Conservation (phyloP, 2,113 vertebrate genomes). For the Nothocercus nigrocapillus region DNA sequence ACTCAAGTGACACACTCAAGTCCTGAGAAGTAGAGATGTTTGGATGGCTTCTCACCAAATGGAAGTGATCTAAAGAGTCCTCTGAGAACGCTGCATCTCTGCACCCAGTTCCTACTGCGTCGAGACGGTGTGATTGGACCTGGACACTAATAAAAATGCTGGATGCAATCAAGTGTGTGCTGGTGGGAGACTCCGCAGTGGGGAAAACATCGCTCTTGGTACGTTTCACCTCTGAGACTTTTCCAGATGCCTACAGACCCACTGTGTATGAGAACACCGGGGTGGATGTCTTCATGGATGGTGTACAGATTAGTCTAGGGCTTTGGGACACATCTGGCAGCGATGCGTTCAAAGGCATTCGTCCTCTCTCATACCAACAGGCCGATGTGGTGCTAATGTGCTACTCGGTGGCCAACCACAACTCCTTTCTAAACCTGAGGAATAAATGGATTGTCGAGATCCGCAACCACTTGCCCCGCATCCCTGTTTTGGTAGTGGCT, state of each 20-base stretch:
- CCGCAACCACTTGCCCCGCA: conserved; percentile 85
- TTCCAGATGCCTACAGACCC: conserved; percentile 91
- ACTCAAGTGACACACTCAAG: neutral
- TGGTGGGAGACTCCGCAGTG: conserved; percentile 93
- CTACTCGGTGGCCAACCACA: conserved; percentile 93
- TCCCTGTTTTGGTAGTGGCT: conserved; percentile 91
- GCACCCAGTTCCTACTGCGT: neutral
- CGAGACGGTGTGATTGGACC: neutral
- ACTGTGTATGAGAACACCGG: conserved; percentile 97
- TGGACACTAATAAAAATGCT: conserved; percentile 57
- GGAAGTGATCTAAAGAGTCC: conserved; percentile 4
- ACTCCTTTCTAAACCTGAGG: conserved; percentile 86
- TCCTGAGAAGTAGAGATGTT: neutral
- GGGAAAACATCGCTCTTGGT: conserved; percentile 94
- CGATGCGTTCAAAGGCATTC: conserved; percentile 89
- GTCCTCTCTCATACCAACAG: conserved; percentile 94
- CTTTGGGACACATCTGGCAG: conserved; percentile 96
- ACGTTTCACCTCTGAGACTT: conserved; percentile 95
- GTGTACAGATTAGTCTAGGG: conserved; percentile 91
- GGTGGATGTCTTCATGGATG: conserved; percentile 96
- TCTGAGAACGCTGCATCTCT: neutral
- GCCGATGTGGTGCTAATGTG: conserved; percentile 94
- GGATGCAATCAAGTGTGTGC: conserved; percentile 92
- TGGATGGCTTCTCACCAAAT: conserved; percentile 35
- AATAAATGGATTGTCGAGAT: conserved; percentile 91